Base-by-base conservation (phyloP, 1,140 invertebrate species). In the Neelides sp. region DNA sequence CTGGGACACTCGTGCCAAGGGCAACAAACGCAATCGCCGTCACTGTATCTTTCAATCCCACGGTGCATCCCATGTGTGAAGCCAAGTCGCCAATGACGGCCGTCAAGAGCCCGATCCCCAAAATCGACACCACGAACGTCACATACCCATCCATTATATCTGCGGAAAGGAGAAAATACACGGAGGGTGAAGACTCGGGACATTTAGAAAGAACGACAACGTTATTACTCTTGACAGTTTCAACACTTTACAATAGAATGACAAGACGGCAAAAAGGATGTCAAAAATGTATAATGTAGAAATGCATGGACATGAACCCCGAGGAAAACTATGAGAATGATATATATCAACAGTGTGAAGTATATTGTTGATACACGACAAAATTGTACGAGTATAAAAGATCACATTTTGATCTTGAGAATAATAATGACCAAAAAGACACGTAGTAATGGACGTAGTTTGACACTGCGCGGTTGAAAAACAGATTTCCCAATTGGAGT, bases 21-120 rank as follows among this genome's bases (percentile, higher is more conserved):
- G 77, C 77, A 15, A 79, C 77, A 55, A 82, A 73, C 34, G 76
- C 74, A 57, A 81, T 78, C 27, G 79, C 79, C 24, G 77, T 81
- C 8, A 82, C 71, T 8, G 74, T 61, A 63, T 81, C 78, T 63
- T 73, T 74, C 4, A 50, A 40, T 19, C 77, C 76, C 46, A 78
- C 70, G n/a, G 75, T 77, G 62, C 79, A 82, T 27, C 79, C 79
- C 64, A 82, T 77, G 54, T 74, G 68, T 2, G 75, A 72, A 3
- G 79, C 78, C 24, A 79, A 58, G 63, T 82, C 79, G 23, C 78
- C 79, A 61, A 82, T 79, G 22, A 81, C 54, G 3, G 78, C 77
- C 1, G 79, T 82, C 48, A 81, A 62, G 15, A 78, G 3, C 39
- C 79, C 79, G 64, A 82, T 79, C 43, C 71, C 63, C 0, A 73